Conservation (phyloP, 2,888 invertebrate species). For the Tetragonula carbonaria region DNA sequence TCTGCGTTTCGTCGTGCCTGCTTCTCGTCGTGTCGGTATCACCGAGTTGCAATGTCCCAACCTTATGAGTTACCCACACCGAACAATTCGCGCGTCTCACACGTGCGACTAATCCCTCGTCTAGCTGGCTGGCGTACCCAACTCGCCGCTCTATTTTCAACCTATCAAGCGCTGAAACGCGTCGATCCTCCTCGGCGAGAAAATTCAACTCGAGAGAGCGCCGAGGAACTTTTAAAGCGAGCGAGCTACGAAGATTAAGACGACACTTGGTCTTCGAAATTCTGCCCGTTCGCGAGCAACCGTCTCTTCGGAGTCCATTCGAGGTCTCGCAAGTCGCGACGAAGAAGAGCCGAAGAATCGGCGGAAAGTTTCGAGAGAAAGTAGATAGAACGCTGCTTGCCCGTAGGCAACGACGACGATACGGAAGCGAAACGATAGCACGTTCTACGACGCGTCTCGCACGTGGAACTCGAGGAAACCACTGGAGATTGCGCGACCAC, state of each 20-base stretch:
- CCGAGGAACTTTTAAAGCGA: slow-evolving; percentile 7
- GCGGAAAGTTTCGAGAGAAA: slow-evolving; percentile 24
- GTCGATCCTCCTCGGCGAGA: background rate
- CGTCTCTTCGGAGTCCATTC: background rate
- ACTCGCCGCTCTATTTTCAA: background rate
- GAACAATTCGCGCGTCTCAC: slow-evolving; percentile 37
- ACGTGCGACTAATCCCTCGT: background rate
- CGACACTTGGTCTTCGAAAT: background rate
- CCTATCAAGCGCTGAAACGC: background rate
- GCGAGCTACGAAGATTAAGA: slow-evolving; percentile 1
- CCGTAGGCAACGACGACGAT: slow-evolving; percentile 33
- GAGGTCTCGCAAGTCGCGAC: background rate
- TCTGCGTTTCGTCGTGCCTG: slow-evolving; percentile 21
- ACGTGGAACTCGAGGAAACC: background rate
- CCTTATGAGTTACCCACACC: slow-evolving; percentile 43
- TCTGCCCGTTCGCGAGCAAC: too few species aligned
- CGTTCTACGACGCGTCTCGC: background rate
- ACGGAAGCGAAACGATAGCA: slow-evolving; percentile 32
- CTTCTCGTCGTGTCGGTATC: slow-evolving; percentile 38
- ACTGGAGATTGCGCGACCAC: background rate
- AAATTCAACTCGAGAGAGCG: background rate
- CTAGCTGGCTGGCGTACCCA: slow-evolving; percentile 19
- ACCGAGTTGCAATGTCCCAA: slow-evolving; percentile 31
- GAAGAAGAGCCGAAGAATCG: slow-evolving; percentile 14
- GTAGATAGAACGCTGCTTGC: slow-evolving; percentile 29